These are phyloP conservation scores for Echinometra lucunter DNA, from an alignment of 53 echinoderm and acorn worm genomes.

Conservation along the genomic window DNA sequence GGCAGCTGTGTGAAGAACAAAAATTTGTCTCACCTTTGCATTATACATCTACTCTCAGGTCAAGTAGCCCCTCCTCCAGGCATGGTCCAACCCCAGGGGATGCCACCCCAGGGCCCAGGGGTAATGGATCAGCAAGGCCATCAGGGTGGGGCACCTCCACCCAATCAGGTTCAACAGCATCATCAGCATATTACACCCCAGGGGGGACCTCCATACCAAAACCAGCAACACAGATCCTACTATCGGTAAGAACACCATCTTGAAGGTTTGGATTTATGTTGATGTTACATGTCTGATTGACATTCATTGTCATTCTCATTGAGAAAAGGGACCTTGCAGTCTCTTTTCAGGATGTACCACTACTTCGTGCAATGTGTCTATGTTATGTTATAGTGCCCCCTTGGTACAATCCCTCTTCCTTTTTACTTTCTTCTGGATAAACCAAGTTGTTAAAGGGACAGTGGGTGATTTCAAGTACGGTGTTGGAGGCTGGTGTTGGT, in stretches of 20 bases:
- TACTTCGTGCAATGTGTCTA: too few species aligned
- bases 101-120: slow-evolving; percentile 45
- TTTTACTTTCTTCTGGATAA: too few species aligned
- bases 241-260: slow-evolving; percentile 11
- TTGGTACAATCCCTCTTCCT: too few species aligned
- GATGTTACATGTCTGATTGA: not conserved
- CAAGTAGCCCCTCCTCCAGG: slow-evolving; percentile 43
- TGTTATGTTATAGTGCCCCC: too few species aligned
- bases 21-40: not conserved
- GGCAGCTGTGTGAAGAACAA: not conserved
- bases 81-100: slow-evolving; percentile 43
- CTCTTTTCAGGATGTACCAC: not conserved
- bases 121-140: slow-evolving; percentile 37
- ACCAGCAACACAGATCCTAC: slow-evolving; percentile 52
- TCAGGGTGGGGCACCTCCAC: slow-evolving; percentile 46
- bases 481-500: too few species aligned
- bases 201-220: slow-evolving; percentile 44
- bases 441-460: too few species aligned
- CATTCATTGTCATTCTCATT: too few species aligned
- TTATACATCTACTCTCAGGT: not conserved
- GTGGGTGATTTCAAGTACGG: too few species aligned
- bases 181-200: not conserved
- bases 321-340: not conserved
- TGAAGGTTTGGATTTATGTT: too few species aligned
- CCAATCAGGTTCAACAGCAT: not conserved